Conservation (phyloP, 2,113 vertebrate genomes). For the Trochalopteron elliotii region DNA sequence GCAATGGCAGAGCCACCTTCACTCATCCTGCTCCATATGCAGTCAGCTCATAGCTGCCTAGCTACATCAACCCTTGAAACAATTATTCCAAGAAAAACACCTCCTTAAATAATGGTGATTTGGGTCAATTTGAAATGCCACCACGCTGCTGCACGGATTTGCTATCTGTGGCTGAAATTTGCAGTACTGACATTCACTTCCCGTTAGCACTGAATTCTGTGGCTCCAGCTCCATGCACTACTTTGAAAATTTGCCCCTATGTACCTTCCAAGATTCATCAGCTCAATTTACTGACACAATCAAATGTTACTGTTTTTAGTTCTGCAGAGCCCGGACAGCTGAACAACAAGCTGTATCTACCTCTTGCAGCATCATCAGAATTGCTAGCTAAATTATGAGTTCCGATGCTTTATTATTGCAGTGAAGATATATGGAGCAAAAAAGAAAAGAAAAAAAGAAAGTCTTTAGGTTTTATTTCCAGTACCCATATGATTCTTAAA, state of each 20-base stretch:
- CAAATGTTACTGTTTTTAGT: constrained; percentile 31
- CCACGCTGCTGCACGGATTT: accelerated
- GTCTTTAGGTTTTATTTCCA: neutral
- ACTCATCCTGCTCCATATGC: neutral
- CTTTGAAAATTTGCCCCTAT: constrained; percentile 5
- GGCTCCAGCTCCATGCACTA: neutral
- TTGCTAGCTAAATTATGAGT: constrained; percentile 53
- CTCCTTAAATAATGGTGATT: neutral
- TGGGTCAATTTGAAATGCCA: neutral
- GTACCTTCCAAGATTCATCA: constrained; percentile 46
- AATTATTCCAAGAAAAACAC: neutral
- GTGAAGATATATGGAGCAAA: constrained; percentile 16
- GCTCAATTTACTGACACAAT: constrained; percentile 35
- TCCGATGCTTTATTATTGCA: constrained; percentile 40
- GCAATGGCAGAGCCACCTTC: neutral
- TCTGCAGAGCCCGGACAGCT: constrained; percentile 21
- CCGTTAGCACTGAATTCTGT: neutral
- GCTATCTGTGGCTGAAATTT: neutral
- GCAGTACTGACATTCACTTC: neutral
- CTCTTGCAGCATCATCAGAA: constrained; percentile 58
- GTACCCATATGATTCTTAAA: constrained; percentile 11
- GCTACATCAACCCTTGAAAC: neutral
- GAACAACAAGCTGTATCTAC: constrained; percentile 47
- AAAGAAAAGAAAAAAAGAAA: neutral
- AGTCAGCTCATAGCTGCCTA: neutral